These are phyloP conservation scores for Volucella inanis DNA, from an alignment of 2,888 invertebrate species.

Conservation along the genomic window DNA sequence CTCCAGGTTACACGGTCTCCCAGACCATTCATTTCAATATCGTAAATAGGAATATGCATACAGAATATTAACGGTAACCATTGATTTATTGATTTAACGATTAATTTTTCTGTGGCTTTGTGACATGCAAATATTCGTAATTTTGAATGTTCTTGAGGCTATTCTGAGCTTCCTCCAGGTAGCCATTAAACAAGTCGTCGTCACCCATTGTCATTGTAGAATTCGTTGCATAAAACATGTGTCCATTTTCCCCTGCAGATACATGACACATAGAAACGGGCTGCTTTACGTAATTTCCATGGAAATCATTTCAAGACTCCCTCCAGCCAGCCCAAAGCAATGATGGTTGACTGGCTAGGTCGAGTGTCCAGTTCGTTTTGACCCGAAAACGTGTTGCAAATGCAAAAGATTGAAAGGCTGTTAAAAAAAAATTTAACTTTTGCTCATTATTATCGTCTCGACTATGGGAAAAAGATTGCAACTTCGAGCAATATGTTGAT, in stretches of 20 bases:
- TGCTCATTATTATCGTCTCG: not conserved
- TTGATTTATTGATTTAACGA: conserved; percentile 58
- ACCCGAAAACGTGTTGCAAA: conserved; percentile 43
- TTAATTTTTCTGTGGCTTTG: not conserved
- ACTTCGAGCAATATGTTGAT: conserved; percentile 11
- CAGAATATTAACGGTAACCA: conserved; percentile 47
- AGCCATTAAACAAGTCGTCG: conserved; percentile 38
- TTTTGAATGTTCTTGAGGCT: conserved; percentile 15
- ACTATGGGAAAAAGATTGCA: not conserved
- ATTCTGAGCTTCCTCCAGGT: not conserved
- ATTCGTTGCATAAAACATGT: conserved; percentile 50
- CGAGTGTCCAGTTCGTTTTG: not conserved
- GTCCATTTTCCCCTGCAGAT: not conserved
- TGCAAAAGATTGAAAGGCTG: conserved; percentile 15
- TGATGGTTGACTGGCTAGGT: too few species aligned
- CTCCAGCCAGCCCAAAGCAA: too few species aligned
- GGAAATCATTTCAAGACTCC: conserved; percentile 7
- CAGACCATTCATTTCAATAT: not conserved
- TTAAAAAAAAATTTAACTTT: conserved; percentile 9
- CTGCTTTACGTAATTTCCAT: conserved; percentile 34
- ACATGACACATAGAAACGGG: conserved; percentile 3
- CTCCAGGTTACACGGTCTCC: not conserved
- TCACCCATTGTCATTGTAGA: not conserved
- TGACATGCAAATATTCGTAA: conserved; percentile 40
- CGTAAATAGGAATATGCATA: conserved; percentile 50